Evolutionary conservation across 2,888 invertebrate genomes (phyloP).

Genomic region (Halictus quadricinctus): DNA sequence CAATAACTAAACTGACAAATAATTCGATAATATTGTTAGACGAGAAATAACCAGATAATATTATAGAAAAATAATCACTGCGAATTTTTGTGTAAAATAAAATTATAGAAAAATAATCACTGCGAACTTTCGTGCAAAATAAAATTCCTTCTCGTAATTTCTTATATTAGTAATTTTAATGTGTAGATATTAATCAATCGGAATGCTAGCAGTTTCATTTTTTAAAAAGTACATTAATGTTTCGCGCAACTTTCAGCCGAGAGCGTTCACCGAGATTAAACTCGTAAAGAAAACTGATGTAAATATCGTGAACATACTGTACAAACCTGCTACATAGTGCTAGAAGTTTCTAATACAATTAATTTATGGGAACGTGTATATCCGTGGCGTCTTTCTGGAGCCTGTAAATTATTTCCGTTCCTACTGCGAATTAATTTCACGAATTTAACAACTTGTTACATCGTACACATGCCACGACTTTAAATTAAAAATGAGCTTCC

Average conservation of each 20-base stretch:
- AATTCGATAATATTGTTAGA: background rate
- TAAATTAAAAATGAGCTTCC: background rate
- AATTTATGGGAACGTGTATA: background rate
- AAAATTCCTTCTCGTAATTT: background rate
- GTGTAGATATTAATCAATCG: too few species aligned
- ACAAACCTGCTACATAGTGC: background rate
- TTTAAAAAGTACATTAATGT: background rate
- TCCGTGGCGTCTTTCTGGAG: background rate
- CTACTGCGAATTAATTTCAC: background rate
- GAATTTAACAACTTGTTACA: background rate
- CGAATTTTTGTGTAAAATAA: too few species aligned
- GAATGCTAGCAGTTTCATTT: background rate
- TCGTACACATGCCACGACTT: background rate
- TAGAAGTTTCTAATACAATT: background rate
- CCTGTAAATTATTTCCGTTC: background rate
- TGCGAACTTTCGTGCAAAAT: too few species aligned
- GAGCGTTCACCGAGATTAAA: slow-evolving; percentile 1
- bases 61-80: too few species aligned
- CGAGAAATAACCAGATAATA: background rate
- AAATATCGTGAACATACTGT: background rate
- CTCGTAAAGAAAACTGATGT: slow-evolving; percentile 3
- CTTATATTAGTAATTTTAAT: too few species aligned
- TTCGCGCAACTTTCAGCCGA: background rate
- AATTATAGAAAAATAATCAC: too few species aligned
- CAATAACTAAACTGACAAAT: background rate